phyloP scores from a whole-genome alignment of 2,797 vertebrate genomes.

The Crax fasciolata region DNA sequence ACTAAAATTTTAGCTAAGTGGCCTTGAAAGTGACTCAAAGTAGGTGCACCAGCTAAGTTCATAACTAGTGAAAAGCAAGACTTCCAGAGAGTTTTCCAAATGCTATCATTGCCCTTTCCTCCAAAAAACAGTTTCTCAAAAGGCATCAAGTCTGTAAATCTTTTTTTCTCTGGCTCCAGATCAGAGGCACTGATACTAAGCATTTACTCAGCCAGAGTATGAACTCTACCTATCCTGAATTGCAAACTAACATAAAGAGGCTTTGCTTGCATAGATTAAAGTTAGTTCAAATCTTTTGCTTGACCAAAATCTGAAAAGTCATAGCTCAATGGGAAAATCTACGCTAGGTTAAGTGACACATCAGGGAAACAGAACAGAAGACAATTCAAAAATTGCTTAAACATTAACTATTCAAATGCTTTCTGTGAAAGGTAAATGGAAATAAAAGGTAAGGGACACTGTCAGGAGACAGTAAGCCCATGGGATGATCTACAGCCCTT shows the following conservation, averaged over 20 bases:
- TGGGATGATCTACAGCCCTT: not conserved
- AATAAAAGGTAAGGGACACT: not conserved
- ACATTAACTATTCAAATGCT: not conserved
- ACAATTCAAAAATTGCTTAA: not conserved
- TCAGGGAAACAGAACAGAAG: not conserved
- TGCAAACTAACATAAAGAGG: not conserved
- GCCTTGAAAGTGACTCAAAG: not conserved
- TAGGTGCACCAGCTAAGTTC: not conserved
- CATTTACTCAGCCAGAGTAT: not conserved
- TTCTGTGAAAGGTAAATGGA: not conserved
- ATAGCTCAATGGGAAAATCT: not conserved
- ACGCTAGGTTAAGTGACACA: not conserved
- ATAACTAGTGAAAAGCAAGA: not conserved
- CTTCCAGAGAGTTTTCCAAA: not conserved
- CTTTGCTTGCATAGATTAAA: not conserved
- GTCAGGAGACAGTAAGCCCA: not conserved
- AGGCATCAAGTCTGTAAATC: not conserved
- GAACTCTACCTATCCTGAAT: not conserved
- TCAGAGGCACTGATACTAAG: not conserved
- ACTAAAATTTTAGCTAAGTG: not conserved
- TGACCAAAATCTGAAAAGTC: not conserved
- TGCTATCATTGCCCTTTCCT: not conserved
- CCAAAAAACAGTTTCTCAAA: not conserved
- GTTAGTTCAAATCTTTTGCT: not conserved
- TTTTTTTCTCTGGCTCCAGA: not conserved